phyloP scores from a whole-genome alignment of 2,888 invertebrate species.

The Euzetes globulus region DNA sequence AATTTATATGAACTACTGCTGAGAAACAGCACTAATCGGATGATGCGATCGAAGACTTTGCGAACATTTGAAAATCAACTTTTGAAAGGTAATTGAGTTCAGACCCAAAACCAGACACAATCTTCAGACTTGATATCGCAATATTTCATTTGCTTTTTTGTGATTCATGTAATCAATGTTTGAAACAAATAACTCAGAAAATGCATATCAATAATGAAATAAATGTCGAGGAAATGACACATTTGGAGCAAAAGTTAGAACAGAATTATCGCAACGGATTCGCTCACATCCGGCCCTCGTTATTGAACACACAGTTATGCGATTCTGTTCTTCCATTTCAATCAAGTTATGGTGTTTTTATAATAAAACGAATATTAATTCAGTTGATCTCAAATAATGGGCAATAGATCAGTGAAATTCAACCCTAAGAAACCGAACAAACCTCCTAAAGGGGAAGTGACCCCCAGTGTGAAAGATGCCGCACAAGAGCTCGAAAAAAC shows the following conservation, averaged over 20 bases:
- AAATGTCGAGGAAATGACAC: constrained; percentile 9
- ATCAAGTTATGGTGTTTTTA: neutral
- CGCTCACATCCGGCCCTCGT: neutral
- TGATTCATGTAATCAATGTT: neutral
- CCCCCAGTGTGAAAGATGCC: neutral
- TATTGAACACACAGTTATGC: neutral
- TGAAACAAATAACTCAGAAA: neutral
- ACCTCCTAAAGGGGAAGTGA: neutral
- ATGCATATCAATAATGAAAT: neutral
- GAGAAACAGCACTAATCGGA: neutral
- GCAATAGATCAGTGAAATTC: neutral
- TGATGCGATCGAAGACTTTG: too few species aligned
- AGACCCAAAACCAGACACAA: too few species aligned
- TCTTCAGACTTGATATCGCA: too few species aligned
- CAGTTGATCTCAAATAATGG: neutral
- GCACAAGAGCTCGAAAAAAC: neutral
- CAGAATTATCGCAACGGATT: neutral
- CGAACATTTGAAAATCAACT: too few species aligned
- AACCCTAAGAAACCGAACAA: neutral
- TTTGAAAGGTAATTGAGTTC: too few species aligned
- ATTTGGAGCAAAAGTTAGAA: neutral
- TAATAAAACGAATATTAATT: neutral
- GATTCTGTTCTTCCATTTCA: neutral
- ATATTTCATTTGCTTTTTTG: too few species aligned
- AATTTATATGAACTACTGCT: neutral